Percentiles rank a stretch among this genome's conserved stretches.
These are phyloP conservation scores for Oncorhynchus keta DNA, from an alignment of 2,113 vertebrate genomes.

Conservation along the genomic window DNA sequence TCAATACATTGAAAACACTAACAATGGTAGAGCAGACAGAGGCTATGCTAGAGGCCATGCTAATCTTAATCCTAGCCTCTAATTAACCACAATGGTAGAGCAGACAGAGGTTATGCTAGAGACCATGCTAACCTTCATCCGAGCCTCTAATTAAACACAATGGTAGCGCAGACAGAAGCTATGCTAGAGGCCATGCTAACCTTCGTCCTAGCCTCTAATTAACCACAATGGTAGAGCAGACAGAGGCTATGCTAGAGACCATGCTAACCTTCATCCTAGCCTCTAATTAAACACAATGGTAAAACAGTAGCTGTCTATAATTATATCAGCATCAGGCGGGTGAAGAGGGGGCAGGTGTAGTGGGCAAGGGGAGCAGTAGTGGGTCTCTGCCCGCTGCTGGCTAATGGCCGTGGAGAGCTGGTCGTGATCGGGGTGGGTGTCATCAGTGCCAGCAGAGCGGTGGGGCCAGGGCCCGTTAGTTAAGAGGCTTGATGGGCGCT, in stretches of 20 bases:
- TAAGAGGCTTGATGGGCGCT: slow-evolving; percentile 38
- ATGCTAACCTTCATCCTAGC: too few relatives aligned
- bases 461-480: slow-evolving; percentile 6
- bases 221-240: background rate
- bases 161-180: too few relatives aligned
- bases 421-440: slow-evolving; percentile 34
- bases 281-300: background rate
- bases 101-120: too few relatives aligned
- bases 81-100: background rate
- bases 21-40: too few relatives aligned
- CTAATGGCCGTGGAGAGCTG: slow-evolving; percentile 45
- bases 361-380: slow-evolving; percentile 26
- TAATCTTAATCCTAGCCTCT: too few relatives aligned
- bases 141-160: background rate
- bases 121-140: too few relatives aligned
- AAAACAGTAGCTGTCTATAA: background rate
- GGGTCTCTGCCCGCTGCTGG: slow-evolving; percentile 23
- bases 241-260: too few relatives aligned
- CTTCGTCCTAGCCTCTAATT: too few relatives aligned
- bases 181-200: too few relatives aligned
- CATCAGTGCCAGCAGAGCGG: slow-evolving; percentile 28
- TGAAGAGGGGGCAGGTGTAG: slow-evolving; percentile 7
- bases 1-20: too few relatives aligned
- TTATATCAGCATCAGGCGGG: background rate
- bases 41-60: too few relatives aligned